Base-by-base conservation (phyloP, 2,888 invertebrate species). In the Hydroisotoma schaefferi region DNA sequence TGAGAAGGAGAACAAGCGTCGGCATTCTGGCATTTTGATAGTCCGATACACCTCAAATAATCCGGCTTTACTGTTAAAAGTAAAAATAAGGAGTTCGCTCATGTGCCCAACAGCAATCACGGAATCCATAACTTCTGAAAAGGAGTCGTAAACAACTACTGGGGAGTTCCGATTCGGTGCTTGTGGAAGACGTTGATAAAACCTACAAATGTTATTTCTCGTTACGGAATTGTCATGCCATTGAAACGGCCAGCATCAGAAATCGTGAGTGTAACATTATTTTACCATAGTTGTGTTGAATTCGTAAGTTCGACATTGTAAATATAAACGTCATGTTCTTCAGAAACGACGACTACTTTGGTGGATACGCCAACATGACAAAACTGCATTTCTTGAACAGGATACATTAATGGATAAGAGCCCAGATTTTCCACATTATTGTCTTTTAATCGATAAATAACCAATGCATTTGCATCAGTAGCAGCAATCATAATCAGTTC, bases 211-310 rank as follows among this genome's bases (percentile, higher is more conserved):
- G 28, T 10, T 6, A 12, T 10, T 18, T 26, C n/a, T n/a, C n/a
- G n/a, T n/a, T n/a, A n/a, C n/a, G n/a, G n/a, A n/a, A n/a, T n/a
- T n/a, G n/a, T n/a, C n/a, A n/a, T n/a, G n/a, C n/a, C n/a, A n/a
- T n/a, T n/a, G n/a, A n/a, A n/a, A n/a, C n/a, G n/a, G n/a, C n/a
- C 26, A 33, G 26, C 6, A 18, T n/a, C 26, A 27, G 26, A 23
- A 33, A 15, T 56, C 28, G 23, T 25, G 8, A 5, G n/a, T 33
- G 2, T 18, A 10, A 40, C n/a, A 40, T n/a, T n/a, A 23, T 46
- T 10, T 46, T 63, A 66, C 69, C 69, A 69, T 4, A 69, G 23
- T 54, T 67, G 63, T 20, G 57, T 54, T 25, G 1, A 44, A 22
- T 10, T 55, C 27, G 1, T 46, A 33, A 20, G 38, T 37, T 37